phyloP scores from a whole-genome alignment of 92 coral and sea anemone species.

The Meandrina meandrites region DNA sequence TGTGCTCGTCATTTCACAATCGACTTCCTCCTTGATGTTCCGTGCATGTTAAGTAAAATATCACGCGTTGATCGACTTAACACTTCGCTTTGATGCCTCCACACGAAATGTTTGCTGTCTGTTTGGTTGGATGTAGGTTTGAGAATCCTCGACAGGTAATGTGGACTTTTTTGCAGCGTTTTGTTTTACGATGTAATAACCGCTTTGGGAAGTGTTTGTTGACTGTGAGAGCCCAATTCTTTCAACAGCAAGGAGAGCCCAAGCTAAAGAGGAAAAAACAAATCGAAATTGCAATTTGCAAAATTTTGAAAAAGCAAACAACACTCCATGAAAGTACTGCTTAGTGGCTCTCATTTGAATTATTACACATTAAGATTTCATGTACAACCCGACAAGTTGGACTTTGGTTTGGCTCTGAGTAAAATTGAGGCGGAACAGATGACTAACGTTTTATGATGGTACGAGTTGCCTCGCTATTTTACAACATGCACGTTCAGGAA shows the following conservation, averaged over 20 bases:
- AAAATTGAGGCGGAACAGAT: background rate
- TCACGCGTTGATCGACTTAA: too few relatives aligned
- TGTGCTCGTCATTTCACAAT: background rate
- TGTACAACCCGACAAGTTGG: background rate
- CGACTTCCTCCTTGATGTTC: background rate
- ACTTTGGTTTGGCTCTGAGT: background rate
- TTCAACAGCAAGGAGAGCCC: background rate
- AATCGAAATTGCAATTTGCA: background rate
- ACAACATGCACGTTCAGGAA: background rate
- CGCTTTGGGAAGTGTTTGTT: background rate
- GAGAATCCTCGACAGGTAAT: constrained; percentile 27
- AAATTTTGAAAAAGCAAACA: background rate
- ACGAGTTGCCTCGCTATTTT: background rate
- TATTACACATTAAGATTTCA: background rate
- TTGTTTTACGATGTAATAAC: background rate
- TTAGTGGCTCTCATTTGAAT: background rate
- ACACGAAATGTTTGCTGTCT: constrained; percentile 55
- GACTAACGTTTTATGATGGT: background rate
- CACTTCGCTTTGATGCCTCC: constrained; percentile 38
- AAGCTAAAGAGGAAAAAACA: background rate
- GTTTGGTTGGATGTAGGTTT: constrained; percentile 74
- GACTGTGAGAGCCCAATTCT: background rate
- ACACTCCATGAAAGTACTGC: background rate
- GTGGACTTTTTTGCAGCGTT: background rate
- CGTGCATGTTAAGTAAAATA: background rate